These are phyloP conservation scores for Syngnathus scovelli DNA, from an alignment of 2,113 vertebrate genomes.

Conservation along the genomic window DNA sequence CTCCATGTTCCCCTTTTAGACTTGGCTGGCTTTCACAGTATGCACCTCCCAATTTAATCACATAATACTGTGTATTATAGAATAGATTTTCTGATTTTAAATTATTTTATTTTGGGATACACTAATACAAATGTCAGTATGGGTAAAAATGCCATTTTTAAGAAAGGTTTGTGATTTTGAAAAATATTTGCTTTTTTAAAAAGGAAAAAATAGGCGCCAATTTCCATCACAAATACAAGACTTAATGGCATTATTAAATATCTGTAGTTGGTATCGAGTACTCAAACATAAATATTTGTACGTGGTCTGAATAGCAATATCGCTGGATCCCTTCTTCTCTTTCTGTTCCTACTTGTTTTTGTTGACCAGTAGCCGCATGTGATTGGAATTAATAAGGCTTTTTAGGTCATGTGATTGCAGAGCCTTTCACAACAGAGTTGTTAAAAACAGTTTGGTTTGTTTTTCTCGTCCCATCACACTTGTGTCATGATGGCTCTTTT, in stretches of 20 bases:
- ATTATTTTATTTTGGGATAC: too few relatives aligned
- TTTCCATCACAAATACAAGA: too few relatives aligned
- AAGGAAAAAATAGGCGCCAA: too few relatives aligned
- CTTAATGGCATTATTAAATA: too few relatives aligned
- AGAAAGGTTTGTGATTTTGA: too few relatives aligned
- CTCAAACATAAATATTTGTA: background rate
- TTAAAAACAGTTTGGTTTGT: conserved; percentile 32
- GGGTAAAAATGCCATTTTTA: too few relatives aligned
- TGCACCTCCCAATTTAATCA: background rate
- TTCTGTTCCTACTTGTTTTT: background rate
- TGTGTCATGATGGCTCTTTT: background rate
- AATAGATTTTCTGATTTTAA: too few relatives aligned
- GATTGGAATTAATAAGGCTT: conserved; percentile 14
- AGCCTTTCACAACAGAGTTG: conserved; percentile 16
- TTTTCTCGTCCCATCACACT: conserved; percentile 33
- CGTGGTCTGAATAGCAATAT: background rate
- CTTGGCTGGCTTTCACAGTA: background rate
- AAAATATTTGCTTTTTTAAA: too few relatives aligned
- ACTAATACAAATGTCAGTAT: too few relatives aligned
- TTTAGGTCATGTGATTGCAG: conserved; percentile 27
- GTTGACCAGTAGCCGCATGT: background rate
- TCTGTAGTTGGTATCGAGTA: background rate
- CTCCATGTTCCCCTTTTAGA: conserved; percentile 70
- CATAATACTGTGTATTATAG: too few relatives aligned
- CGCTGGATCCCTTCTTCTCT: background rate